A percentile compares a stretch with the other conserved stretches of the same genome.
These are phyloP conservation scores for Cromileptes altivelis DNA, from an alignment of 2,113 vertebrate species.

Conservation along the genomic window DNA sequence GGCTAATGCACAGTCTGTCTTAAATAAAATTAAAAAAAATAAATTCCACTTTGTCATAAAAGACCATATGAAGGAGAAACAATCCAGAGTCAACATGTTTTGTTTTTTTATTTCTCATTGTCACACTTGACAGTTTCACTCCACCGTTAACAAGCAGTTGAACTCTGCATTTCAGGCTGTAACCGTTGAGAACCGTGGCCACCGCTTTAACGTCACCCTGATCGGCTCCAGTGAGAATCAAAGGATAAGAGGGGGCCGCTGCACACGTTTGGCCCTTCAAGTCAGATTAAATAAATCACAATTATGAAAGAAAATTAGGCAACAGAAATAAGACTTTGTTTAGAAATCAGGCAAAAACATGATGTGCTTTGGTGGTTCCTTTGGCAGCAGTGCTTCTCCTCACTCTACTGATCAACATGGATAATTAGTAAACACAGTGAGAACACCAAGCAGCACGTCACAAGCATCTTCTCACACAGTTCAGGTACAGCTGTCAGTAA, in stretches of 20 bases:
- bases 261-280: slow-evolving; percentile 35
- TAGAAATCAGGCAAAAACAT: slow-evolving; percentile 19
- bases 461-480: background rate
- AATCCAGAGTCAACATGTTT: background rate
- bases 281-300: slow-evolving; percentile 53
- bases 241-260: background rate
- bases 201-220: background rate
- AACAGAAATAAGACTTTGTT: slow-evolving; percentile 35
- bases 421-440: background rate
- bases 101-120: slow-evolving; percentile 7
- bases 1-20: too few relatives aligned
- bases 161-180: slow-evolving; percentile 2
- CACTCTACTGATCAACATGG: background rate
- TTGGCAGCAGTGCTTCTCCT: slow-evolving; percentile 33
- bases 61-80: background rate
- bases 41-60: too few relatives aligned
- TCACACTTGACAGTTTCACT: slow-evolving; percentile 21
- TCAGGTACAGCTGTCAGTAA: slow-evolving; percentile 30
- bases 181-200: slow-evolving; percentile 24
- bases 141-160: slow-evolving; percentile 2
- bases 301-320: slow-evolving; percentile 1
- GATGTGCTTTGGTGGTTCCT: slow-evolving; percentile 45
- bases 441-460: background rate
- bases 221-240: slow-evolving; percentile 5
- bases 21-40: too few relatives aligned